Base-by-base conservation (phyloP, 2,888 invertebrate genomes). In the Diaperis boleti region DNA sequence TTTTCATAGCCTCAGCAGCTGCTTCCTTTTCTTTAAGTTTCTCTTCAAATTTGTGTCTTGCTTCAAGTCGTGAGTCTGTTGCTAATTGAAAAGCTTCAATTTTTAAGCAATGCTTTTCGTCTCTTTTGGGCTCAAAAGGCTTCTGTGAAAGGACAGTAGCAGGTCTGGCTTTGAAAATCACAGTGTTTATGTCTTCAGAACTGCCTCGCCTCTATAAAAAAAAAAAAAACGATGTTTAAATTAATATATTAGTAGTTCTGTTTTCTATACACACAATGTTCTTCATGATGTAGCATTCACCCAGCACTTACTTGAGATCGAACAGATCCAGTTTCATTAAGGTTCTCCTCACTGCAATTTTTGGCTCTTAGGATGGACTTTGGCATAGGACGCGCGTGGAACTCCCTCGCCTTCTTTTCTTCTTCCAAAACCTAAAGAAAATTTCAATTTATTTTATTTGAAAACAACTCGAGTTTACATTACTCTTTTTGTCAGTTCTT, bases 361-460 rank as follows among this genome's bases (percentile, higher is more conserved):
- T 17, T 56, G 3, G 50, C 7, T 1, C 41, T 44, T 8, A 52
- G 49, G 2, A 73, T 42, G 17, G 47, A 62, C 62, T 76, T 77
- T 0, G 91, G 91, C 8, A 88, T 75, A 0, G 90, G 90, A 47
- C 88, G 87, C 0, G 92, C 92, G 78, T 89, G 89, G 72, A 92
- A 92, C 67, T 86, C 85, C 0, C 85, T 81, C 0, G 85, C 83
- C 75, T 87, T 86, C 69, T 85, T 88, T 63, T 84, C 83, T 62
- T 87, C 86, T 65, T 89, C 87, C 13, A 87, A 35, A 18, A 41
- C 18, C 56, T 55, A 11, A 15, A 54, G 52, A 8, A 31, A 42
- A 20, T 20, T 18, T 50, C 1, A 20, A 14, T 10, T 22, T 13
- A 29, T 1, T 20, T 10, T 33, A 6, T 8, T 15, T 6, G 26